Evolutionary conservation across 2,797 vertebrate species (phyloP), one percentile per base, ranked within the genome.

Genomic region (Hydrolagus colliei): DNA sequence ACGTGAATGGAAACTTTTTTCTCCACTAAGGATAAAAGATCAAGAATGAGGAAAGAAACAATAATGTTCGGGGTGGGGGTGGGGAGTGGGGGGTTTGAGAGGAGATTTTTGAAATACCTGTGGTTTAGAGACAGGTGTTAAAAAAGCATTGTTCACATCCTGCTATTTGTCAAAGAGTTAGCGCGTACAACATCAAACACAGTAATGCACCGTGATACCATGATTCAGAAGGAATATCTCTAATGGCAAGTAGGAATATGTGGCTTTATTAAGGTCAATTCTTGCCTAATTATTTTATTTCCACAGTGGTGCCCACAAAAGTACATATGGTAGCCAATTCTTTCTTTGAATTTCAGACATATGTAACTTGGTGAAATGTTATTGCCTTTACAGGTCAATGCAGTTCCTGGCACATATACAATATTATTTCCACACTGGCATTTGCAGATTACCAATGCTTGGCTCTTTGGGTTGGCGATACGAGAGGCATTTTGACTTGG

Each of bases 261-360:
- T 63, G 68, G 79, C 32, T 71, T 32, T 35, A 27, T 82, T 82
- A 82, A 68, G 65, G 79, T 84, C 79, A 84, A 84, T 68, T 84
- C 41, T 65, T 84, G 8, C 68, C 65, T 71, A 68, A 84, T 84
- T 84, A 84, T 84, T 35, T 41, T 71, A 35, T 68, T 84, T 84
- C 79, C 79, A 84, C 79, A 84, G n/a, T 18, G 14, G 71, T 84
- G 79, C 27, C 67, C 71, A 61, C 32, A 84, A 68, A 84, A 63
- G 71, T 20, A 9, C 32, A 84, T 68, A 71, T 16, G 41, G 65
- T 35, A 68, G 79, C 71, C 63, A 4, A 71, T 84, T n/a, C 79
- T 68, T 84, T 84, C 65, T 20, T 68, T 35, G 9, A 84, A 41
- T 41, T 27, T 67, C 2, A n/a, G 27, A 61, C 63, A 22, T 27